These are phyloP conservation scores for silkworm (Bombyx mori) DNA, from an alignment of 1,140 invertebrate genomes.

Conservation along the genomic window DNA sequence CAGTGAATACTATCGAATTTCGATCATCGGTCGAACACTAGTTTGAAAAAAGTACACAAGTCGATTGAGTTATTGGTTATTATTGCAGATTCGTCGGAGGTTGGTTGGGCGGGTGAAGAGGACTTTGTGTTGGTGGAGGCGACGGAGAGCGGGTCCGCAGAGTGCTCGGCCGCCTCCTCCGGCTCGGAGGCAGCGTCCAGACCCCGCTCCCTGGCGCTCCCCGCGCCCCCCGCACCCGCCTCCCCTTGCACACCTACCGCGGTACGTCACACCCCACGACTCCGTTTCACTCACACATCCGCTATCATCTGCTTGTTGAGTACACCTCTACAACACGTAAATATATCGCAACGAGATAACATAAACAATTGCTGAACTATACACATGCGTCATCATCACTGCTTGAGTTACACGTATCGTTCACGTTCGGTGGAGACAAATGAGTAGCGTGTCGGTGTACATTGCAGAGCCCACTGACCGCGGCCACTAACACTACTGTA, in stretches of 20 bases:
- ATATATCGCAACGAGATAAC: no score
- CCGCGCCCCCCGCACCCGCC: conserved; percentile 17
- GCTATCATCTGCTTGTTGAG: background rate
- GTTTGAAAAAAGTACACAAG: no score
- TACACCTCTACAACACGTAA: no score
- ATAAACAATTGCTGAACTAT: no score
- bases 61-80: no score
- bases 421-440: background rate
- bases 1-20: background rate
- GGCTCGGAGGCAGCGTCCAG: conserved; percentile 62
- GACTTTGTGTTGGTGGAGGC: conserved; percentile 89
- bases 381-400: no score
- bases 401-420: no score
- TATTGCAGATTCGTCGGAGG: conserved; percentile 56
- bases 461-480: conserved; percentile 41
- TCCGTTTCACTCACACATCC: background rate
- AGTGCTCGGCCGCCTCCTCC: conserved; percentile 40
- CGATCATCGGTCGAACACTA: no score
- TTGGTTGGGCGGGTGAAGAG: conserved; percentile 77
- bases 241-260: conserved; percentile 9
- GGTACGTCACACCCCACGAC: conserved; percentile 1
- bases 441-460: conserved; percentile 7
- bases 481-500: conserved; percentile 64
- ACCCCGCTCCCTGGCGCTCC: conserved; percentile 42
- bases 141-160: conserved; percentile 41